Conservation (phyloP, 37 sponge, comb jelly and placozoan genomes). For the Lycopodina hypogea region DNA sequence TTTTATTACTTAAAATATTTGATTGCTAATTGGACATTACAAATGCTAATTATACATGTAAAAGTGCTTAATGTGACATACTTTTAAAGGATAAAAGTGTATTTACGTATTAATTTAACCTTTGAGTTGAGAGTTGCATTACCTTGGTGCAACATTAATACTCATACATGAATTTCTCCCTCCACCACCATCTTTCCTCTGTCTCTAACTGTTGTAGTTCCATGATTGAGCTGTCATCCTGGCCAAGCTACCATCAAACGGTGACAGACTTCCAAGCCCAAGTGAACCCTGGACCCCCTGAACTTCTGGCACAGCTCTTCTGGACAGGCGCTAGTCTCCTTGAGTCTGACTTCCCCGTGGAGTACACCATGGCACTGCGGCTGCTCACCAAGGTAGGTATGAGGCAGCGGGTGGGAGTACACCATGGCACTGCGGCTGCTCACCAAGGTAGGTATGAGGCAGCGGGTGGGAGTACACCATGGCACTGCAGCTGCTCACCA, state of each 20-base stretch:
- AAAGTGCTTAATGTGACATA: too few species aligned
- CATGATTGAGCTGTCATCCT: constrained; percentile 32
- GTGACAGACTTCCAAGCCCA: neutral
- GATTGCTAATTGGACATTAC: too few species aligned
- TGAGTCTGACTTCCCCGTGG: constrained; percentile 73
- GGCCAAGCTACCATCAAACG: neutral
- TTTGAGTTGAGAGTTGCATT: too few species aligned
- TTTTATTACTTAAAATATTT: too few species aligned
- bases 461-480: constrained; percentile 61
- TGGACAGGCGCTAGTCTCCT: constrained; percentile 73
- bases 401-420: constrained; percentile 61
- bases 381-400: constrained; percentile 55
- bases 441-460: constrained; percentile 43
- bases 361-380: constrained; percentile 66
- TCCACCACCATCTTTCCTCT: too few species aligned
- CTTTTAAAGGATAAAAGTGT: too few species aligned
- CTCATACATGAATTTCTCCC: too few species aligned
- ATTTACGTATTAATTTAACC: too few species aligned
- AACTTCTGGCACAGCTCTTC: constrained; percentile 66
- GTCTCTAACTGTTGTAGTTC: too few species aligned
- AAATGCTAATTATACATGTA: too few species aligned
- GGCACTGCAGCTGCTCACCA: constrained; percentile 57
- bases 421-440: constrained; percentile 62
- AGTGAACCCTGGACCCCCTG: constrained; percentile 35
- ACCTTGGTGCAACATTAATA: too few species aligned